Base-by-base conservation (phyloP, 2,113 vertebrate genomes). In the Ranitomeya imitator region DNA sequence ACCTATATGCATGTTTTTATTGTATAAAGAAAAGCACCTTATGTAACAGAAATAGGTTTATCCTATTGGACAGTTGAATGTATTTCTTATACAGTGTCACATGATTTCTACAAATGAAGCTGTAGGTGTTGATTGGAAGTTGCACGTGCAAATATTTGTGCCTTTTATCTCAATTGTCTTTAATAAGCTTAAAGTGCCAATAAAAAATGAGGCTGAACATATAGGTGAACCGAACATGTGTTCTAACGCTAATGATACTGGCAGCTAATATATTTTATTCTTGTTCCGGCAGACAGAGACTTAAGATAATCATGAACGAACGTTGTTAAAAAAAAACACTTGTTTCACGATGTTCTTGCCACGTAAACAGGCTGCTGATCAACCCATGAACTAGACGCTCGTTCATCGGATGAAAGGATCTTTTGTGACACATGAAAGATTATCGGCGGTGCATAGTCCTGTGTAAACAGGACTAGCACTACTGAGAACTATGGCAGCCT, bases 81-180 rank as follows among this genome's bases (percentile, higher is more conserved):
- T 83, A 83, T 69, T 83, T 83, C 21, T 83, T 52, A 67, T 60
- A 63, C 15, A n/a, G 23, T 83, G 81, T 83, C 81, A 83, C 37
- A 83, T 45, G 19, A 67, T 45, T 83, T 69, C 19, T 69, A 26
- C n/a, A 83, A 51, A 51, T 37, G 61, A 52, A n/a, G 15, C 37
- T 21, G 23, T 54, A 69, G 6, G 5, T 82, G 18, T 83, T 83
- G 18, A 83, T 37, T 67, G 37, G 5, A 83, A 52, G 19, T 21
- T 67, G 11, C 37, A 83, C 23, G 60, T 83, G 60, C 60, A 83
- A 83, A 11, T 51, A 65, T 31, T 52, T 83, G 81, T 67, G 63
- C 81, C 61, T 83, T 83, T 59, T 65, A 63, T 82, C 59, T 83
- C 19, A n/a, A 65, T 65, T 37, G n/a, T 83, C 4, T 19, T 83